These are phyloP conservation scores for Aleiodes sp. DNA, from an alignment of 1,140 invertebrate species.

Conservation along the genomic window DNA sequence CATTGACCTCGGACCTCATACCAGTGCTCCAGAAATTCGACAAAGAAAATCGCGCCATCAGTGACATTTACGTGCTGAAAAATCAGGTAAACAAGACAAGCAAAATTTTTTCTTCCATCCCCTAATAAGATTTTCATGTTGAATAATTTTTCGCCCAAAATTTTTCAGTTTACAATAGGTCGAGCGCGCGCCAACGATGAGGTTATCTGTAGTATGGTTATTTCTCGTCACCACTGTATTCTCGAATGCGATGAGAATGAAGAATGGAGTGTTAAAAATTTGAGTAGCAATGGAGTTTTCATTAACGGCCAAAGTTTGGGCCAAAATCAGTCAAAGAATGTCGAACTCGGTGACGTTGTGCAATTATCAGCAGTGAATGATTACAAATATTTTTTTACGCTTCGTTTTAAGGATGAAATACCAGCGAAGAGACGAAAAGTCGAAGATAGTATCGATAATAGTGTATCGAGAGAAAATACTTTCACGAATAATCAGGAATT, in stretches of 20 bases:
- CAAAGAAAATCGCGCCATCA: conserved; percentile 12
- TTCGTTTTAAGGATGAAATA: conserved; percentile 37
- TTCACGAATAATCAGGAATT: conserved; percentile 65
- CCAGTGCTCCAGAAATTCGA: conserved; percentile 44
- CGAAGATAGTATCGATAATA: conserved; percentile 50
- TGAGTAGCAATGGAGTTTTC: conserved; percentile 65
- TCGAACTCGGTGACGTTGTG: conserved; percentile 64
- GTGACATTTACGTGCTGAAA: conserved; percentile 49
- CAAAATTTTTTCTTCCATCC: not conserved
- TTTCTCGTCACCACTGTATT: conserved; percentile 68
- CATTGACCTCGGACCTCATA: conserved; percentile 30
- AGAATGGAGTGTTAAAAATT: conserved; percentile 57
- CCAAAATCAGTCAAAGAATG: conserved; percentile 47
- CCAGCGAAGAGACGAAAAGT: conserved; percentile 59
- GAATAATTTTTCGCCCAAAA: not conserved
- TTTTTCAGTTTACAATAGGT: conserved; percentile 66
- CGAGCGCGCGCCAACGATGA: conserved; percentile 60
- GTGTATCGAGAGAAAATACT: conserved; percentile 63
- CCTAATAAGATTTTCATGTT: not conserved
- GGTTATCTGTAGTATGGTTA: conserved; percentile 61
- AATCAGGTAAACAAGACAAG: conserved; percentile 40
- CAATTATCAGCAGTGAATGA: conserved; percentile 59
- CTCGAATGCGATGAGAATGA: conserved; percentile 54
- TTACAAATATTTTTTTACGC: conserved; percentile 64
- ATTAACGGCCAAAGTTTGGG: conserved; percentile 62